phyloP scores from a whole-genome alignment of 2,888 invertebrate genomes.

The Unio pictorum region DNA sequence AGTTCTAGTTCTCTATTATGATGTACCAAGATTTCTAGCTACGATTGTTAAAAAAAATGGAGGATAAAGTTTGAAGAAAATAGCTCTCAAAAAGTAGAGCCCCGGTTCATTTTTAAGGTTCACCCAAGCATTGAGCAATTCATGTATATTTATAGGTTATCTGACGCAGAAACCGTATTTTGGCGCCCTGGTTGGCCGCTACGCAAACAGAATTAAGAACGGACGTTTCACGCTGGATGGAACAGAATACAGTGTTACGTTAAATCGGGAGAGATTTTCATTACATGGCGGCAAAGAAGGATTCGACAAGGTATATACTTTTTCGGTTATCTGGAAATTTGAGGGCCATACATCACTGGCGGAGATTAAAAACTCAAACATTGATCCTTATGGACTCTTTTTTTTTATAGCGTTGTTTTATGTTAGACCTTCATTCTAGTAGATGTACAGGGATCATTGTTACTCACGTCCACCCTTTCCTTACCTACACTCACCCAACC shows the following conservation, averaged over 20 bases:
- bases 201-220: constrained; percentile 83
- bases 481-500: no score
- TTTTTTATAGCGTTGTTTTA: no score
- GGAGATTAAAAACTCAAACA: no score
- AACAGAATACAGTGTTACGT: constrained; percentile 79
- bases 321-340: not conserved
- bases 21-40: no score
- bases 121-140: not conserved
- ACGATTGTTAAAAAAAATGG: no score
- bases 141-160: constrained; percentile 52
- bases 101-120: not conserved
- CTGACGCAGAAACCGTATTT: constrained; percentile 79
- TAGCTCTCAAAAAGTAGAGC: no score
- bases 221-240: constrained; percentile 82
- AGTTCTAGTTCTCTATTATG: no score
- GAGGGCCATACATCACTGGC: no score
- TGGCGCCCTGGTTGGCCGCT: constrained; percentile 89
- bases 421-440: no score
- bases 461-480: no score
- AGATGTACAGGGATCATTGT: no score
- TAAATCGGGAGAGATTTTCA: constrained; percentile 80
- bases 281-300: constrained; percentile 89
- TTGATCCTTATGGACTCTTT: constrained; percentile 76
- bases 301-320: constrained; percentile 80
- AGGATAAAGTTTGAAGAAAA: no score